These are phyloP conservation scores for Caenorhabditis sp. DNA, from an alignment of 2,888 invertebrate species.

Conservation along the genomic window DNA sequence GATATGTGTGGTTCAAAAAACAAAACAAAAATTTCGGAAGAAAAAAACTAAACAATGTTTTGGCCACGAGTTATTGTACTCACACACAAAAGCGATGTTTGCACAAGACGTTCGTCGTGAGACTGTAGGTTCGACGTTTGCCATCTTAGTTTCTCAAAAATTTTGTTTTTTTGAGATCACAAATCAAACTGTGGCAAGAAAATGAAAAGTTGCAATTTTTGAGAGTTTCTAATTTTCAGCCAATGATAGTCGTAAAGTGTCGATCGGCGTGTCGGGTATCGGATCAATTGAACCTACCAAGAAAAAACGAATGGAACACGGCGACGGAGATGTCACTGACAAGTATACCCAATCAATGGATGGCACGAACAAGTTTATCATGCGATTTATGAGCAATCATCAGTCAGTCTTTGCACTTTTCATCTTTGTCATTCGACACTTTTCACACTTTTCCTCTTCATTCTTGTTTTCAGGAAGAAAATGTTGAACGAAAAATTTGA, in stretches of 20 bases:
- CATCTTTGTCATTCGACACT: neutral
- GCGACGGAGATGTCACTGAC: constrained; percentile 38
- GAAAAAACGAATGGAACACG: constrained; percentile 24
- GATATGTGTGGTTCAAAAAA: too few relatives aligned
- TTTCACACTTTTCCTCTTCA: neutral
- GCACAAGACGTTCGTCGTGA: too few relatives aligned
- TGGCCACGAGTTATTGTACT: too few relatives aligned
- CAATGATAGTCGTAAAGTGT: constrained; percentile 32
- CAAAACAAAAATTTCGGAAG: too few relatives aligned
- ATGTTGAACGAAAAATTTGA: constrained; percentile 64
- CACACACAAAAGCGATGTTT: too few relatives aligned
- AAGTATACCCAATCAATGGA: constrained; percentile 48
- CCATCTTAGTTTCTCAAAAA: too few relatives aligned
- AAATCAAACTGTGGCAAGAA: too few relatives aligned
- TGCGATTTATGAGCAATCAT: constrained; percentile 65
- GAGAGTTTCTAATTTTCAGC: too few relatives aligned
- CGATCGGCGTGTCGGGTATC: constrained; percentile 29
- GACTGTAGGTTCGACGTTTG: too few relatives aligned
- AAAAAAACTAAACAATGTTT: too few relatives aligned
- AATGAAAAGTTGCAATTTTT: too few relatives aligned
- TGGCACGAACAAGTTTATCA: constrained; percentile 54
- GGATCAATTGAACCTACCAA: constrained; percentile 22
- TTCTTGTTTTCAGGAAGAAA: constrained; percentile 35
- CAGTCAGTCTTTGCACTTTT: constrained; percentile 41
- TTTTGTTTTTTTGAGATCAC: too few relatives aligned